Percentiles rank a stretch among this genome's conserved stretches.
phyloP scores from a whole-genome alignment of 2,113 vertebrate genomes.

The Cisticola juncidis region DNA sequence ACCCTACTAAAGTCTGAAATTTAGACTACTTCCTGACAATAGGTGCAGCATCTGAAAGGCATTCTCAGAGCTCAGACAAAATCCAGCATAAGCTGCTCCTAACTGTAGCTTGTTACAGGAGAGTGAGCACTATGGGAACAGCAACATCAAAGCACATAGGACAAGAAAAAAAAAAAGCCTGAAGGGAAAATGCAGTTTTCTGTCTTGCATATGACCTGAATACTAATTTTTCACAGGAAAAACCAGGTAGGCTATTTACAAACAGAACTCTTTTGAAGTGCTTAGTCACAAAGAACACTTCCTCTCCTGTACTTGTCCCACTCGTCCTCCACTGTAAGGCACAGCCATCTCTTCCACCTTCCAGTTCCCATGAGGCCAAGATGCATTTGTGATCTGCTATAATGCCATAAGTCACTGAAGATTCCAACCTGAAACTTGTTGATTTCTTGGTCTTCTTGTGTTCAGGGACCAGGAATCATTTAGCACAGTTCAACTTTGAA shows the following conservation, averaged over 20 bases:
- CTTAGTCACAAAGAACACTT: not conserved
- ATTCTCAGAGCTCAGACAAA: not conserved
- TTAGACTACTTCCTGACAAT: not conserved
- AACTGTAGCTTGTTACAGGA: not conserved
- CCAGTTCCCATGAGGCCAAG: not conserved
- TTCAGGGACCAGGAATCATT: not conserved
- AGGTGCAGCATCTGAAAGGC: not conserved
- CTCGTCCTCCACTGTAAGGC: accelerated
- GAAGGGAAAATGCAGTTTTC: not conserved
- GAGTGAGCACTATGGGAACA: not conserved
- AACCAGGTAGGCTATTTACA: not conserved
- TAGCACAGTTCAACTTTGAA: not conserved
- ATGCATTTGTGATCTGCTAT: not conserved
- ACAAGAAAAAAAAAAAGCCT: not conserved
- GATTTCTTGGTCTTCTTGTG: not conserved
- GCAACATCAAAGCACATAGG: not conserved
- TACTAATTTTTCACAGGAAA: not conserved
- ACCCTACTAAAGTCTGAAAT: not conserved
- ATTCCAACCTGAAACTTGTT: not conserved
- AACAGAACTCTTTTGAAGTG: not conserved
- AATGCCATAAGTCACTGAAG: not conserved
- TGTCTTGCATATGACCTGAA: not conserved
- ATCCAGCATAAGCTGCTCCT: not conserved
- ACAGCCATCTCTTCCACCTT: not conserved
- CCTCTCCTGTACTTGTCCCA: not conserved